A percentile compares a stretch with the other conserved stretches of the same genome.
phyloP scores from a whole-genome alignment of 2,888 invertebrate species.

The Sinopyrophorus schimmeli region DNA sequence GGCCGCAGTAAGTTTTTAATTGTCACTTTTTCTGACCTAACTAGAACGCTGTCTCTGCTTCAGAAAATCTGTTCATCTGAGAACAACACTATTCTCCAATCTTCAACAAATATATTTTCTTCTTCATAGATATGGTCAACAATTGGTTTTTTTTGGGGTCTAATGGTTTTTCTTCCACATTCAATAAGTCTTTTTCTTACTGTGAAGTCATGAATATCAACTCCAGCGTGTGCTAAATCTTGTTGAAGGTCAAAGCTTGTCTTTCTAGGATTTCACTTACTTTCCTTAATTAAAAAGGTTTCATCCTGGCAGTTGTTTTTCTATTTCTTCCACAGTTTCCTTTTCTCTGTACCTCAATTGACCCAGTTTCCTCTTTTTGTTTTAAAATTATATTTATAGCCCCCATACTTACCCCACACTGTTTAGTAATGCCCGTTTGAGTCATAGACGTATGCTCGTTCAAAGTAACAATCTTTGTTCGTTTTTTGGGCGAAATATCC shows the following conservation, averaged over 20 bases:
- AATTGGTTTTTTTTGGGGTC: too few species aligned
- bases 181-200: too few species aligned
- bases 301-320: constrained; percentile 2
- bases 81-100: too few species aligned
- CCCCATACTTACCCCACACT: background rate
- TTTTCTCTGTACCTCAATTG: background rate
- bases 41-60: too few species aligned
- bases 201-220: too few species aligned
- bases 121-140: too few species aligned
- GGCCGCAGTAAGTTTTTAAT: too few species aligned
- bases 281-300: background rate
- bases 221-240: background rate
- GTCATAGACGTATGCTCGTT: constrained; percentile 7
- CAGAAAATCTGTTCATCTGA: too few species aligned
- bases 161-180: too few species aligned
- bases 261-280: background rate
- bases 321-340: constrained; percentile 7
- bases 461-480: background rate
- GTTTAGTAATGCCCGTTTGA: constrained; percentile 12
- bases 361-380: background rate
- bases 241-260: constrained; percentile 1
- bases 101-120: too few species aligned
- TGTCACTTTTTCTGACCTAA: too few species aligned
- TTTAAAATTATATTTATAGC: constrained; percentile 10
- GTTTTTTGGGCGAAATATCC: background rate